phyloP scores from a whole-genome alignment of 2,113 vertebrate genomes.

The Cheilinus undulatus region DNA sequence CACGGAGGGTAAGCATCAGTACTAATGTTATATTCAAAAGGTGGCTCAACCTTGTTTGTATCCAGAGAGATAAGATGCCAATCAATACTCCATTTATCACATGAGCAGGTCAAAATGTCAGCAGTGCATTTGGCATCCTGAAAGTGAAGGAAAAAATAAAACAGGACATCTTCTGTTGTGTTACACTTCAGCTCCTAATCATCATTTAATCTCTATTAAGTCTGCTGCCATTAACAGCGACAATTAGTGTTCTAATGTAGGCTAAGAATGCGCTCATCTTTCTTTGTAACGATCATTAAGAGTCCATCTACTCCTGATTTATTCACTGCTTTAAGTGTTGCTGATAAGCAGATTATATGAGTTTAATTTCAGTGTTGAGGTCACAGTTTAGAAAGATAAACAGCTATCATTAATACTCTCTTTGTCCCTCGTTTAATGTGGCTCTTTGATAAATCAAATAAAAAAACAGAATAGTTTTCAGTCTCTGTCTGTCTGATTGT shows the following conservation, averaged over 20 bases:
- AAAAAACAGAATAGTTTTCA: too few relatives aligned
- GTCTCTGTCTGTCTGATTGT: too few relatives aligned
- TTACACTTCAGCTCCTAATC: not conserved
- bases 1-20: not conserved
- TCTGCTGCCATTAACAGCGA: not conserved
- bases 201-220: not conserved
- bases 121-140: not conserved
- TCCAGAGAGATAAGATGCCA: conserved; percentile 8
- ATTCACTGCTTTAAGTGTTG: not conserved
- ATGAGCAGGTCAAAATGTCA: not conserved
- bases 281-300: not conserved
- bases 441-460: too few relatives aligned
- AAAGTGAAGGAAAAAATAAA: not conserved
- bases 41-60: conserved; percentile 16
- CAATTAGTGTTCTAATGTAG: not conserved
- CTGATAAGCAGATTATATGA: not conserved
- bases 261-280: not conserved
- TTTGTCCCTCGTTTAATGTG: too few relatives aligned
- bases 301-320: not conserved
- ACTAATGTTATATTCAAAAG: conserved; percentile 26
- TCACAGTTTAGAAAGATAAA: too few relatives aligned
- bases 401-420: too few relatives aligned
- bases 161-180: not conserved
- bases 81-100: conserved; percentile 32
- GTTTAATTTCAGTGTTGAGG: too few relatives aligned